A percentile compares a stretch with the other conserved stretches of the same genome.
Conservation (phyloP, 2,113 vertebrate genomes). For the Glaucomys volans region DNA sequence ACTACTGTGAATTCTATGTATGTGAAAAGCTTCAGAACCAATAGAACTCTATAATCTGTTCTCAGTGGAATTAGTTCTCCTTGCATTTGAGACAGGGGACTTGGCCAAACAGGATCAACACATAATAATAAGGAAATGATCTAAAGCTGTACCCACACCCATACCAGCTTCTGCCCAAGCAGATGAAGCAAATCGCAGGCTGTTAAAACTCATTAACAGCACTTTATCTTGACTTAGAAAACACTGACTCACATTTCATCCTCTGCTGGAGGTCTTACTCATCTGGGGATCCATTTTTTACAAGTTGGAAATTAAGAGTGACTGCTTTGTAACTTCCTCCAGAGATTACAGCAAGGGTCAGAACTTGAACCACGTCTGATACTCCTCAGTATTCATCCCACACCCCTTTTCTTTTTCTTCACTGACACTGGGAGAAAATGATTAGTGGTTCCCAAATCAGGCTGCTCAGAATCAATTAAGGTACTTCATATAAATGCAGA, state of each 20-base stretch:
- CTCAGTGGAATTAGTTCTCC: not conserved
- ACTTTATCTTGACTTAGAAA: conserved; percentile 64
- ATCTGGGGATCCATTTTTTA: conserved; percentile 50
- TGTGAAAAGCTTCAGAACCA: conserved; percentile 42
- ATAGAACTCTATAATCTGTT: conserved; percentile 48
- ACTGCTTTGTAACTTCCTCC: conserved; percentile 47
- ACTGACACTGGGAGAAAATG: not conserved
- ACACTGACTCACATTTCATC: conserved; percentile 57
- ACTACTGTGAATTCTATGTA: not conserved
- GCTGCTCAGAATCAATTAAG: conserved; percentile 1
- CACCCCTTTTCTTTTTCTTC: not conserved
- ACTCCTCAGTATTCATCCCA: not conserved
- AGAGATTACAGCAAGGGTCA: conserved; percentile 54
- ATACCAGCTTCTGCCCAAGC: conserved; percentile 14
- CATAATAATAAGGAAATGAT: conserved; percentile 1
- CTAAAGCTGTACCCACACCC: conserved; percentile 24
- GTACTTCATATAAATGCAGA: not conserved
- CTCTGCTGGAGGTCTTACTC: conserved; percentile 58
- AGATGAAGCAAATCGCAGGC: conserved; percentile 14
- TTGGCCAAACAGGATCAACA: conserved; percentile 18
- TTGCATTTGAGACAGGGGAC: not conserved
- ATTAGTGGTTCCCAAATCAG: conserved; percentile 35
- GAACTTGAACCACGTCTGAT: not conserved
- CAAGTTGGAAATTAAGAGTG: conserved; percentile 44
- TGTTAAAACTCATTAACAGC: conserved; percentile 59